Evolutionary conservation across 2,113 vertebrate species (phyloP), one percentile per base, ranked within the genome.

Genomic region (Gasterosteus aculeatus): DNA sequence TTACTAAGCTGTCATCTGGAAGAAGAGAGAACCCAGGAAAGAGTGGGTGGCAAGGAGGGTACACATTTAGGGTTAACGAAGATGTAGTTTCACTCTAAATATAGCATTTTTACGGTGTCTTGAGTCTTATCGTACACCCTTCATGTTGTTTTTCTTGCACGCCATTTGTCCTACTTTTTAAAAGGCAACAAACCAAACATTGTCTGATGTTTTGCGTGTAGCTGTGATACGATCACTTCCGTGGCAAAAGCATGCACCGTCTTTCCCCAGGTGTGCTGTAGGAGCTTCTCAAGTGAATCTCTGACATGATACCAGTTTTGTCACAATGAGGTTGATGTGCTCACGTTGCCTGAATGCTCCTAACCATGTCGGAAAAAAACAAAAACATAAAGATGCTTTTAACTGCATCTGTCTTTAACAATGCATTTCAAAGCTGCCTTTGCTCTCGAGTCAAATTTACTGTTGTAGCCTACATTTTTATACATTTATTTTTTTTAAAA

Each of bases 1-100:
- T 91, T 88, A 79, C 72, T 77, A 86, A 87, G 70, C 26, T 71
- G 66, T 79, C 19, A 38, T 81, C 47, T 78, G 66, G 42, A 89
- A 79, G 81, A 72, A 66, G 75, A 90, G 79, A 72, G 83, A 83
- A 61, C 87, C 88, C 84, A 78, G 82, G 61, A 89, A 88, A 73
- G 85, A 26, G 90, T 91, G 86, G 91, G 90, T 88, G 85, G 85
- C 80, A 71, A 79, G 51, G 77, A 89, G 84, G 86, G 85, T 80
- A 57, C 81, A 77, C 82, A 75, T 56, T 87, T 80, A 75, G 85
- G 84, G 88, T 85, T 87, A 84, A 83, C 81, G 84, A 88, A 91
- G 90, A 91, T 87, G 81, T 85, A 89, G 86, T 92, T 87, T 73
- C 88, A 89, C 77, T 84, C 89, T 92, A 89, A 84, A 89, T 88